Conservation (phyloP, 2,113 vertebrate genomes). For the Charina bottae region DNA sequence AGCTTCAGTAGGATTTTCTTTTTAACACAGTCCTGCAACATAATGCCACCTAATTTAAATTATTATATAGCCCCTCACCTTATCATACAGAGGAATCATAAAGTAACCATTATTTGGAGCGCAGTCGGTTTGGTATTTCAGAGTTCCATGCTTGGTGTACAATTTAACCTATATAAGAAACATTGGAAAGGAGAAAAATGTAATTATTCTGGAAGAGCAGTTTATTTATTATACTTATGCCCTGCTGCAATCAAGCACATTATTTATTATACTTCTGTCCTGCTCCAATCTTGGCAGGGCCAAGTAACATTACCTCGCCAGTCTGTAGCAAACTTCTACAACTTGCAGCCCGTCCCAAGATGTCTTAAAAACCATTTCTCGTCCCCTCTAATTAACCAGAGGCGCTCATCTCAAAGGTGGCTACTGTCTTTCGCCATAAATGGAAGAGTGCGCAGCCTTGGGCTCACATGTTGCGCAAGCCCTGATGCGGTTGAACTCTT, state of each 20-base stretch:
- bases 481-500: background rate
- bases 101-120: slow-evolving; percentile 99
- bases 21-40: background rate
- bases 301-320: background rate
- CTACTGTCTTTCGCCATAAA: background rate
- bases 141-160: slow-evolving; percentile 96
- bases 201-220: background rate
- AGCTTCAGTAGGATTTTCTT: background rate
- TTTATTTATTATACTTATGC: background rate
- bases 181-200: fast-evolving
- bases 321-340: background rate
- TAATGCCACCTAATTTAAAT: background rate
- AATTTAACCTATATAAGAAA: slow-evolving; percentile 85
- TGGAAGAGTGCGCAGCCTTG: background rate
- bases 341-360: background rate
- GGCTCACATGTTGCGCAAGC: background rate
- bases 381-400: background rate
- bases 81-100: slow-evolving; percentile 99
- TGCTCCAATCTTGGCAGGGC: background rate
- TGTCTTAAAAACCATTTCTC: background rate
- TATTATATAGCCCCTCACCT: slow-evolving; percentile 77
- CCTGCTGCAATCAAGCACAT: background rate
- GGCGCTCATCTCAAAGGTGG: background rate
- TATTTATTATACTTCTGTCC: background rate
- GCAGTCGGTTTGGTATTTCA: slow-evolving; percentile 98